Conservation (phyloP, 1,140 invertebrate genomes). For the Pogonus chalceus region DNA sequence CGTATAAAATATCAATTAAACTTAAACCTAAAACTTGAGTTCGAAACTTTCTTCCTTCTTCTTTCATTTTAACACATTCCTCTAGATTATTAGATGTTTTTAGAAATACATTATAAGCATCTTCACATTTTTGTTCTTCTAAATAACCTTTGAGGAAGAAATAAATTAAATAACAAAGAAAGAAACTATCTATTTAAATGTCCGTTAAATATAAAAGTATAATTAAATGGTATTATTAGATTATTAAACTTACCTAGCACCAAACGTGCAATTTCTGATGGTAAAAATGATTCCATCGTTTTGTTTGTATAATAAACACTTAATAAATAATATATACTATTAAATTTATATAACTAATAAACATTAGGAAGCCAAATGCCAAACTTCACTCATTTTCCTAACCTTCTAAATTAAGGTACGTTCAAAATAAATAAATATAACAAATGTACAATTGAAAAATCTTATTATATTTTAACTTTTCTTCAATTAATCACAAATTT, state of each 20-base stretch:
- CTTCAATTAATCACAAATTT: no score
- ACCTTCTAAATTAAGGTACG: no score
- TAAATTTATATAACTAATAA: no score
- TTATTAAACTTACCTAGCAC: slow-evolving; percentile 3
- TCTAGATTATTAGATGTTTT: background rate
- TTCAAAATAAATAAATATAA: no score
- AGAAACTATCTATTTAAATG: background rate
- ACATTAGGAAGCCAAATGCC: no score
- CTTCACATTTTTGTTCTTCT: background rate
- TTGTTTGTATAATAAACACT: background rate
- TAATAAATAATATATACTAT: background rate
- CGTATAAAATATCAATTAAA: slow-evolving; percentile 5
- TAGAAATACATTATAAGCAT: background rate
- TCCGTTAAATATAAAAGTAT: background rate
- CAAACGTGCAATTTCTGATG: slow-evolving; percentile 2
- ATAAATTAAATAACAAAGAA: background rate
- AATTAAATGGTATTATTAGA: background rate
- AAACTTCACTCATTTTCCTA: no score
- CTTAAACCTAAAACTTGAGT: background rate
- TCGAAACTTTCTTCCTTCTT: background rate
- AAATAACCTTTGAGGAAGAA: background rate
- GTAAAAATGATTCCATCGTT: background rate
- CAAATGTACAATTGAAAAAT: no score
- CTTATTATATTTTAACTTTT: no score
- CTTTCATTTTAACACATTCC: background rate